These are phyloP conservation scores for Cardiocondyla obscurior DNA, from an alignment of 1,140 invertebrate genomes.

Conservation along the genomic window DNA sequence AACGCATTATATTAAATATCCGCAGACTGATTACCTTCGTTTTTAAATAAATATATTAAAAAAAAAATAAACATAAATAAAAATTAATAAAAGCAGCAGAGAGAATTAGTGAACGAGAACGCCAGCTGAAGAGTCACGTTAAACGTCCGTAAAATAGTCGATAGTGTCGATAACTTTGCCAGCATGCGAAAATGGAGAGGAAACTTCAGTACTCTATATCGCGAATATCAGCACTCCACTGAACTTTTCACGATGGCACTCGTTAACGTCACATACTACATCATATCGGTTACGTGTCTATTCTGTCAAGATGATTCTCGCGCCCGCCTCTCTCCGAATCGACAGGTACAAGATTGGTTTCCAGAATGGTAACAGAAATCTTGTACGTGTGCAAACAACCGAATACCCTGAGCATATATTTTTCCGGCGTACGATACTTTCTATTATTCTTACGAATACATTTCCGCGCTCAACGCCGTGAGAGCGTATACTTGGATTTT, in stretches of 20 bases:
- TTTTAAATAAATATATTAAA: neutral
- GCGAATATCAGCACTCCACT: conserved; percentile 33
- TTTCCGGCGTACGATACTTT: neutral
- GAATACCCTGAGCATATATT: neutral
- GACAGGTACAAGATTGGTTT: conserved; percentile 51
- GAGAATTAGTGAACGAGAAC: neutral
- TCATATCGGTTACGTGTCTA: conserved; percentile 48
- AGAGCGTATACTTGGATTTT: neutral
- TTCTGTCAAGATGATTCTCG: conserved; percentile 42
- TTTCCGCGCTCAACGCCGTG: neutral
- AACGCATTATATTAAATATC: neutral
- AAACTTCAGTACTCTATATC: conserved; percentile 21
- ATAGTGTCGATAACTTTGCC: conserved; percentile 16
- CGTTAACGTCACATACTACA: conserved; percentile 40
- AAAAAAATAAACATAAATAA: too few relatives aligned
- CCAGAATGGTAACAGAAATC: conserved; percentile 23
- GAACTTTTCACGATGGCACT: conserved; percentile 31
- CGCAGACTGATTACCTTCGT: neutral
- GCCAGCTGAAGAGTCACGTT: neutral
- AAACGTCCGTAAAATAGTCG: neutral
- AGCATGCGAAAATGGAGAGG: conserved; percentile 20
- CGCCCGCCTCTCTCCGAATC: conserved; percentile 12
- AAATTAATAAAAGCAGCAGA: too few relatives aligned
- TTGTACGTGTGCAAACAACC: conserved; percentile 1
- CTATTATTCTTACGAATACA: neutral